Evolutionary conservation across 2,113 vertebrate genomes (phyloP).

Genomic region (Pterocles burchelli): DNA sequence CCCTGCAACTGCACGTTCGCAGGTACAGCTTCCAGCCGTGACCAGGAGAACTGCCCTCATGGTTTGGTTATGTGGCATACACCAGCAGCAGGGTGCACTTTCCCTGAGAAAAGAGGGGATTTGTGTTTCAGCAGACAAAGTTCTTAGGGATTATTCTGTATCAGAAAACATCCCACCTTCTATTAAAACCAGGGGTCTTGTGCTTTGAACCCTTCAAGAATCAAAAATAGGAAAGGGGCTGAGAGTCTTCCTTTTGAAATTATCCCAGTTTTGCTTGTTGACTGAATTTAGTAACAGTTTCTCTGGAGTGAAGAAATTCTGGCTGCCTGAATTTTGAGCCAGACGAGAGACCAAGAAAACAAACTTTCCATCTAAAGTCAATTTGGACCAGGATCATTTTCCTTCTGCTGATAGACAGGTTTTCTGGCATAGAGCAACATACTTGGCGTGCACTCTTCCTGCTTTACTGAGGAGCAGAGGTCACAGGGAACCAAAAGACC

Average conservation of each 20-base stretch:
- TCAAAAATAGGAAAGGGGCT: background rate
- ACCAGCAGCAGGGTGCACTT: background rate
- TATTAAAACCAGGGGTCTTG: background rate
- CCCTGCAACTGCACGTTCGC: background rate
- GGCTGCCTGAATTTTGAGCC: conserved; percentile 15
- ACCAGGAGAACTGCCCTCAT: background rate
- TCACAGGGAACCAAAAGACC: background rate
- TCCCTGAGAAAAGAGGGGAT: background rate
- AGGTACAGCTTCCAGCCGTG: rapidly evolving
- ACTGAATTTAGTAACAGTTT: background rate
- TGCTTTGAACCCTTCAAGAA: background rate
- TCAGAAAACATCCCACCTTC: background rate
- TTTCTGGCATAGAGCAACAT: background rate
- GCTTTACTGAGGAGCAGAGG: background rate
- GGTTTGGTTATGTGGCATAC: background rate
- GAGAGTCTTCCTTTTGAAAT: background rate
- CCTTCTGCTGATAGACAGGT: background rate
- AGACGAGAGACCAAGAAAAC: background rate
- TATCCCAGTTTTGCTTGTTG: background rate
- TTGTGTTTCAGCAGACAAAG: background rate
- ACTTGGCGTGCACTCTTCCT: background rate
- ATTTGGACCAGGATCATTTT: background rate
- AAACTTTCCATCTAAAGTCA: background rate
- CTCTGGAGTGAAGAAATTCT: background rate
- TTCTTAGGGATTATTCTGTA: background rate